A percentile compares a stretch with the other conserved stretches of the same genome.
phyloP scores from a whole-genome alignment of 2,888 invertebrate genomes.

The Lepidonotus clava region DNA sequence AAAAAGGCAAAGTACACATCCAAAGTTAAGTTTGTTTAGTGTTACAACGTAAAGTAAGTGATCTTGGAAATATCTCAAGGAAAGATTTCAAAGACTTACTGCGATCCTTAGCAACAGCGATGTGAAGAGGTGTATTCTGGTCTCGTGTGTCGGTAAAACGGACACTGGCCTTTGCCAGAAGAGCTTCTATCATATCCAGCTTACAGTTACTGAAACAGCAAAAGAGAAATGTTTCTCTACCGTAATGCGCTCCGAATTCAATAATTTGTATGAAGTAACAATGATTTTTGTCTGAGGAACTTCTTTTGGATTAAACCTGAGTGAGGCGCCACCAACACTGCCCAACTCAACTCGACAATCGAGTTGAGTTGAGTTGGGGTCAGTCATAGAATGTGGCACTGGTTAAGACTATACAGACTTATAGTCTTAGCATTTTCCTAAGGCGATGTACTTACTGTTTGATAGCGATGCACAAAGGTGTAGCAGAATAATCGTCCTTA shows the following conservation, averaged over 20 bases:
- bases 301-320: too few relatives aligned
- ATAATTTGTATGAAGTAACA: too few relatives aligned
- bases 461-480: neutral
- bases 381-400: neutral
- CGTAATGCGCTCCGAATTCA: too few relatives aligned
- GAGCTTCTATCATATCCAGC: neutral
- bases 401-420: neutral
- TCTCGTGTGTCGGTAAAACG: neutral
- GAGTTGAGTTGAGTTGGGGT: neutral
- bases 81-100: too few relatives aligned
- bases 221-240: neutral
- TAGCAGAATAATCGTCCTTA: constrained; percentile 64
- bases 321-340: neutral
- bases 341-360: neutral
- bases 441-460: neutral
- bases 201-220: neutral
- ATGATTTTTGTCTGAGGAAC: too few relatives aligned
- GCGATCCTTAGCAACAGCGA: neutral
- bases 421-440: too few relatives aligned
- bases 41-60: too few relatives aligned
- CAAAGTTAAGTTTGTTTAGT: too few relatives aligned
- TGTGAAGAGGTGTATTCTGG: neutral
- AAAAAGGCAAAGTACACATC: too few relatives aligned
- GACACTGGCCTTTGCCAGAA: neutral
- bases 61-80: too few relatives aligned